Conservation (phyloP, 2,113 vertebrate species). For the Labrus mixtus region DNA sequence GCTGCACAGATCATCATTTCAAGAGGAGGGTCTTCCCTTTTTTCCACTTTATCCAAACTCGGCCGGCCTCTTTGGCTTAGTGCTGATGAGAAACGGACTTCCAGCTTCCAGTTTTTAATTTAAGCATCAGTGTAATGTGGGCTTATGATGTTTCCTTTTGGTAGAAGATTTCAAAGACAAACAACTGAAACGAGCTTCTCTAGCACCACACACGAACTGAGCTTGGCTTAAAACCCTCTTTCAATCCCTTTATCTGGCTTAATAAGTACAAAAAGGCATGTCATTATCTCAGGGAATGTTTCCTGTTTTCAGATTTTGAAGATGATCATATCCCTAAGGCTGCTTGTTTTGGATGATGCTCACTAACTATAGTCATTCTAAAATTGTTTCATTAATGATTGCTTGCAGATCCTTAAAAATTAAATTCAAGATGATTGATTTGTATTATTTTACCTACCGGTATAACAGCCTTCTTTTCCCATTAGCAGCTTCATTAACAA, state of each 20-base stretch:
- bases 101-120: slow-evolving; percentile 71
- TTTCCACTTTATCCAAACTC: slow-evolving; percentile 72
- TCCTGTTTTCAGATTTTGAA: too few species aligned
- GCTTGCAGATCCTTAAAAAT: too few species aligned
- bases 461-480: too few species aligned
- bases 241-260: background rate
- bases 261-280: background rate
- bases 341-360: too few species aligned
- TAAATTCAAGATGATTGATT: too few species aligned
- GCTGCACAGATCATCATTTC: slow-evolving; percentile 70
- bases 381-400: too few species aligned
- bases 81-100: slow-evolving; percentile 76
- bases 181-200: slow-evolving; percentile 24
- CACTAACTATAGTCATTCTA: too few species aligned
- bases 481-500: too few species aligned
- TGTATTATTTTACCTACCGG: too few species aligned
- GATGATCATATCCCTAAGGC: too few species aligned
- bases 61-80: slow-evolving; percentile 66
- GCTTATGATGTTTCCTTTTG: slow-evolving; percentile 54
- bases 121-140: slow-evolving; percentile 49
- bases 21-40: slow-evolving; percentile 61
- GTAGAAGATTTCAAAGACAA: slow-evolving; percentile 14
- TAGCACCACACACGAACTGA: background rate
- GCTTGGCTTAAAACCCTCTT: background rate
- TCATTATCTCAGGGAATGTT: background rate